Evolutionary conservation across 1,140 invertebrate genomes (phyloP), one percentile per base, ranked within the genome.

Genomic region (Microplitis mediator): DNA sequence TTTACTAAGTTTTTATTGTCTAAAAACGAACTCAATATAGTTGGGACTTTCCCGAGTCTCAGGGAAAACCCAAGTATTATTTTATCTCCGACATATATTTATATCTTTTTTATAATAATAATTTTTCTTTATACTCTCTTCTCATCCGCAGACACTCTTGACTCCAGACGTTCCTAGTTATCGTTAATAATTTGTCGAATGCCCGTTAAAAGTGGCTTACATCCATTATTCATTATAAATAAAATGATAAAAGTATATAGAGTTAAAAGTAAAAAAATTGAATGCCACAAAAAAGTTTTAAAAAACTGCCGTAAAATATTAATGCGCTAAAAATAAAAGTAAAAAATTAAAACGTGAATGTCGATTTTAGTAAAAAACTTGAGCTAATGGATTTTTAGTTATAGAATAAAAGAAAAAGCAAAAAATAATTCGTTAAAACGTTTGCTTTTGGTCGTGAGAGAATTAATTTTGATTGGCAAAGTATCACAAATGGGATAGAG

Each of bases 401-500:
- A 77, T 75, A 69, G 74, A 64, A 72, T 70, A 75, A 79, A 76
- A 52, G 52, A 52, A 66, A 51, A 66, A 9, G 11, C 6, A 23
- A 64, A 51, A 63, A 62, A 45, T 63, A 45, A 71, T 64, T 74
- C 75, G 78, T 82, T 81, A 78, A 82, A 84, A 79, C 73, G 65
- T 76, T 78, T 77, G 69, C 71, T 45, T 70, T 66, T 32, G 32
- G 69, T 71, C 74, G 76, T 74, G 77, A 80, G 78, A 74, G 79
- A 82, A 84, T 84, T 81, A 84, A 83, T 83, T 82, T 77, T 74
- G 73, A 81, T 83, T 78, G 79, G 74, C 76, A 66, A 61, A 51
- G 62, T 32, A 36, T 64, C 14, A 64, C 52, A 34, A 39, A 61
- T 31, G 39, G 58, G 23, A 67, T 67, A 68, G 13, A 31, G 54